Percentiles rank a stretch among this genome's conserved stretches.
Conservation (phyloP, 2,113 vertebrate species). For the Paradisaea rubra region DNA sequence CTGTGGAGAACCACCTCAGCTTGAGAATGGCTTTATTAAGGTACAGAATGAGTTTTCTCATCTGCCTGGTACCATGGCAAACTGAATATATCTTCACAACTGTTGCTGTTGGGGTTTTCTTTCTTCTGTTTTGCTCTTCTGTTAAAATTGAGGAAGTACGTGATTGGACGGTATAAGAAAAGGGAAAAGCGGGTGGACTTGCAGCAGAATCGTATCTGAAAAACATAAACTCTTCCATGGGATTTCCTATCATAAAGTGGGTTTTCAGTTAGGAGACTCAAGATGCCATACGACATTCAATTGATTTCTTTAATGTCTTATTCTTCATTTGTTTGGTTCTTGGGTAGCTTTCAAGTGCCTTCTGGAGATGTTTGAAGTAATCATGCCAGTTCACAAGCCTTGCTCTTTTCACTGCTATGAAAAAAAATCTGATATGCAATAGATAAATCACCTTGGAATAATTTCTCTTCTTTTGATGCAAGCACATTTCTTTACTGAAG, state of each 20-base stretch:
- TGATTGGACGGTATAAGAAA: neutral
- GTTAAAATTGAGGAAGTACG: neutral
- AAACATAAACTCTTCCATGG: neutral
- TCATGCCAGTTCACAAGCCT: neutral
- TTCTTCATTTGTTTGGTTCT: neutral
- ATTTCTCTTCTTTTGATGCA: neutral
- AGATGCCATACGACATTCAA: neutral
- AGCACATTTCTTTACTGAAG: neutral
- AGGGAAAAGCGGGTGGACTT: neutral
- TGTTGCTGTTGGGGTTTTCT: neutral
- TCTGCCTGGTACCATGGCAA: neutral
- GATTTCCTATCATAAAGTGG: neutral
- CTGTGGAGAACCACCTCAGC: conserved; percentile 77
- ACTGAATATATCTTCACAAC: neutral
- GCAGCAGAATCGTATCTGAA: neutral
- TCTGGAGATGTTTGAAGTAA: neutral
- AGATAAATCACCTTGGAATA: neutral
- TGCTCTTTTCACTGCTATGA: neutral
- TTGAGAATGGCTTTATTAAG: conserved; percentile 86
- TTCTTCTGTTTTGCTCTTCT: neutral
- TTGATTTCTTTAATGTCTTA: neutral
- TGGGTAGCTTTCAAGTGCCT: neutral
- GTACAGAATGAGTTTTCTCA: conserved; percentile 61
- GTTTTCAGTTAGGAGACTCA: neutral
- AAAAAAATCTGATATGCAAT: neutral